Conservation (phyloP, 1,140 invertebrate species). For the Euwallacea similis region DNA sequence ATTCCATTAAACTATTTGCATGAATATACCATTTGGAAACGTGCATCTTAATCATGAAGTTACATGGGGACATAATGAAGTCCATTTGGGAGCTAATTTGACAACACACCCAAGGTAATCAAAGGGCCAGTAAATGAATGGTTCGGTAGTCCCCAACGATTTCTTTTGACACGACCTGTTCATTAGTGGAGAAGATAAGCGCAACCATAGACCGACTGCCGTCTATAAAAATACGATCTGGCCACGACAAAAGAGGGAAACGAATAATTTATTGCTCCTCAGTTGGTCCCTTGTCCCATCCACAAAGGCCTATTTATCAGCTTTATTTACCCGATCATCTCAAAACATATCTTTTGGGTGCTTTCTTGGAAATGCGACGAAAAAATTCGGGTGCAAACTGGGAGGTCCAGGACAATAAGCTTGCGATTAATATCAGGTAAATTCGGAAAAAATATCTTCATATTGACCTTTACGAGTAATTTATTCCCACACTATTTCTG, state of each 20-base stretch:
- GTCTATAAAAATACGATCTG: conserved; percentile 26
- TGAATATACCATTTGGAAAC: neutral
- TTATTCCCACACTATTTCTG: conserved; percentile 6
- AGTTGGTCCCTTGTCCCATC: conserved; percentile 15
- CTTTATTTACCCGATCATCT: conserved; percentile 27
- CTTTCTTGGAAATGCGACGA: neutral
- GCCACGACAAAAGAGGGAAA: conserved; percentile 18
- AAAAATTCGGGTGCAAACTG: neutral
- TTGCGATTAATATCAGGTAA: neutral
- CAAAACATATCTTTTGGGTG: conserved; percentile 13
- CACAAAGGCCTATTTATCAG: conserved; percentile 27
- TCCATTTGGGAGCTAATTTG: conserved; percentile 6
- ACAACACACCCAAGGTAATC: conserved; percentile 13
- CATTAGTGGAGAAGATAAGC: conserved; percentile 27
- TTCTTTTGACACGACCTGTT: conserved; percentile 31
- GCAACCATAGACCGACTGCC: conserved; percentile 23
- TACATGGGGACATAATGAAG: conserved; percentile 10
- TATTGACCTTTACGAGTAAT: neutral
- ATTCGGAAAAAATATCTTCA: too few relatives aligned
- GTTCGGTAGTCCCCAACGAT: conserved; percentile 23
- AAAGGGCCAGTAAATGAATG: conserved; percentile 26
- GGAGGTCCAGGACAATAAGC: conserved; percentile 1
- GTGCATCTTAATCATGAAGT: conserved; percentile 9
- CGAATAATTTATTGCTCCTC: conserved; percentile 25
- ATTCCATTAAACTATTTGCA: conserved; percentile 13